Conservation (phyloP, 2,888 invertebrate genomes). For the Orchestes rusci region DNA sequence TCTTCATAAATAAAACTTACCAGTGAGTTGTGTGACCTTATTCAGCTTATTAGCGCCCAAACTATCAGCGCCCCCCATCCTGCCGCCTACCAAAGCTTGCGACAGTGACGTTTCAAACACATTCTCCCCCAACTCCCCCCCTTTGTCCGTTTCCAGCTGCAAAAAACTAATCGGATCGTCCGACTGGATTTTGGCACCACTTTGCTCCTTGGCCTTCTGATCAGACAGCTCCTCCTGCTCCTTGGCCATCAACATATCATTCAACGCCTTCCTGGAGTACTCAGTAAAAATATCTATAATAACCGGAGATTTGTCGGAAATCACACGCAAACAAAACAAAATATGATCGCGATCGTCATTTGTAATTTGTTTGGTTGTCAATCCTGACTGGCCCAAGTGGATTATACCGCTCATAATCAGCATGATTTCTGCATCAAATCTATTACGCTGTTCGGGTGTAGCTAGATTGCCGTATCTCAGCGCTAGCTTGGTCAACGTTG, state of each 20-base stretch:
- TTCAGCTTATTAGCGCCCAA: constrained; percentile 55
- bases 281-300: constrained; percentile 65
- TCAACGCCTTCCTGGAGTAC: constrained; percentile 70
- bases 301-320: constrained; percentile 60
- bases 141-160: constrained; percentile 58
- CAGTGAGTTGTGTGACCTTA: constrained; percentile 90
- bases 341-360: constrained; percentile 92
- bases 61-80: constrained; percentile 29
- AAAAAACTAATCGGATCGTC: constrained; percentile 81
- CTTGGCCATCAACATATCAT: constrained; percentile 76
- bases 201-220: constrained; percentile 60
- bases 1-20: constrained; percentile 6
- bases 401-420: constrained; percentile 80
- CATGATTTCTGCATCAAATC: constrained; percentile 74
- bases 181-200: constrained; percentile 64
- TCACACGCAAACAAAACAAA: constrained; percentile 69
- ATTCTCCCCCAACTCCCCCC: constrained; percentile 58
- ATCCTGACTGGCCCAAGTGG: constrained; percentile 73
- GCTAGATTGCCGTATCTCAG: constrained; percentile 57
- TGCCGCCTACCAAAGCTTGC: constrained; percentile 73
- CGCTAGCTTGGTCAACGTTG: constrained; percentile 85
- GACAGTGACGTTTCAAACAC: constrained; percentile 92
- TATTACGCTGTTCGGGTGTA: constrained; percentile 45
- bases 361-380: constrained; percentile 74
- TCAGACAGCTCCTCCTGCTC: constrained; percentile 60